Evolutionary conservation across 1,140 invertebrate species (phyloP), one percentile per base, ranked within the genome.

Genomic region (Yoshiicerus persimilis): DNA sequence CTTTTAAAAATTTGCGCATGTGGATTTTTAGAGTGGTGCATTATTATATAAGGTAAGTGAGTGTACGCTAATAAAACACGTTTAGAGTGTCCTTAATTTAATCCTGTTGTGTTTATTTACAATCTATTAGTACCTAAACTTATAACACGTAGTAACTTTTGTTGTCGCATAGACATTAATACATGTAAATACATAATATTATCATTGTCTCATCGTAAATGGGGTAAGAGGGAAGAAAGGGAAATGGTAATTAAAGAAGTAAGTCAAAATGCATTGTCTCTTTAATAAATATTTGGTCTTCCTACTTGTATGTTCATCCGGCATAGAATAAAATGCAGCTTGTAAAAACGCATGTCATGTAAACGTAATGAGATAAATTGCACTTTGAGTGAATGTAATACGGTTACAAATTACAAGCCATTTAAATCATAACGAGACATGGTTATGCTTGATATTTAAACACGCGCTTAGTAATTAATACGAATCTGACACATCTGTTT

Each of bases 241-340:
- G 47, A 56, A 56, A 56, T 56, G 47, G 20, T n/a, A 56, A 56
- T n/a, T 56, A 56, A 5, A n/a, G 47, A 56, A 56, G 47, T 56
- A 56, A 56, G 47, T 4, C 47, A 56, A 56, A 56, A n/a, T 56
- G 47, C 3, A 56, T 56, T 56, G 47, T 56, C n/a, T n/a, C 16
- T 70, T 10, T 25, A 27, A 8, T 25, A 64, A 64, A 64, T 27
- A 70, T 1, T 30, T 30, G 47, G 25, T 30, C 75, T 80, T 80
- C 75, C 75, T 80, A 36, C 75, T 80, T 36, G 32, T 38, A 34
- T 20, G 70, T n/a, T 5, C 32, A 80, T 80, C 75, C 75, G 75
- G 75, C 75, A n/a, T 80, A n/a, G n/a, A 80, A 80, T 80, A 32
- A 80, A 80, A 80, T 80, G 75, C 75, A 80, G n/a, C 13, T 11